These are phyloP conservation scores for Dicerorhinus sumatrensis DNA, from an alignment of 2,113 vertebrate genomes.

Conservation along the genomic window DNA sequence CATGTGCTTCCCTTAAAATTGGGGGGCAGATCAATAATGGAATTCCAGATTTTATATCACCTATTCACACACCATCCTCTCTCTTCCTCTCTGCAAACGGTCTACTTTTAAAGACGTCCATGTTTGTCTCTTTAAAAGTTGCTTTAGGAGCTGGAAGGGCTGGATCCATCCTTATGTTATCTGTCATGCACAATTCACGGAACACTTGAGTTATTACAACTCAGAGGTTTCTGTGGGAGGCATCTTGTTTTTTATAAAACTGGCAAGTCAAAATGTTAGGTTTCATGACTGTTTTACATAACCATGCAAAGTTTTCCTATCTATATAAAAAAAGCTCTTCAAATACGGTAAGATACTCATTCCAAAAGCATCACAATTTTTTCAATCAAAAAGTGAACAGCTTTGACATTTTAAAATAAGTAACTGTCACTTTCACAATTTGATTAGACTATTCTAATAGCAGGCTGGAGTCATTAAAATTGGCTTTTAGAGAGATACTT, in stretches of 20 bases:
- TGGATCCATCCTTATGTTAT: not conserved
- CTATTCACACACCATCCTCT: not conserved
- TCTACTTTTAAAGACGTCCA: not conserved
- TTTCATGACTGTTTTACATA: constrained; percentile 61
- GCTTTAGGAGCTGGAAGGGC: not conserved
- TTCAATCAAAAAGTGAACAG: constrained; percentile 65
- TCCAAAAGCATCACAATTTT: constrained; percentile 36
- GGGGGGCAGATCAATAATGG: not conserved
- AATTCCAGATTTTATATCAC: not conserved
- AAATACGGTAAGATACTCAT: not conserved
- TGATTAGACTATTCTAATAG: constrained; percentile 65
- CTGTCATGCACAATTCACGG: not conserved
- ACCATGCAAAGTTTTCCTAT: not conserved
- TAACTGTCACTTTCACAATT: constrained; percentile 67
- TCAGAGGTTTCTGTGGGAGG: constrained; percentile 25
- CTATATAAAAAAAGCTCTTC: not conserved
- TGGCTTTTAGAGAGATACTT: constrained; percentile 49
- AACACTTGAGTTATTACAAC: not conserved
- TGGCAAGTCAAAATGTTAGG: constrained; percentile 63
- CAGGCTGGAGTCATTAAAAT: constrained; percentile 54
- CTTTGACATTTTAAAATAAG: constrained; percentile 71
- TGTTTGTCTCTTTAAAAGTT: constrained; percentile 11
- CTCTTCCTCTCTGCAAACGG: not conserved
- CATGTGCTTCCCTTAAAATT: not conserved
- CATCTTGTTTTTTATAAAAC: constrained; percentile 57